A percentile compares a stretch with the other conserved stretches of the same genome.
These are phyloP conservation scores for Apostichopus californicus DNA, from an alignment of 35 echinoderm and acorn worm genomes.

Conservation along the genomic window DNA sequence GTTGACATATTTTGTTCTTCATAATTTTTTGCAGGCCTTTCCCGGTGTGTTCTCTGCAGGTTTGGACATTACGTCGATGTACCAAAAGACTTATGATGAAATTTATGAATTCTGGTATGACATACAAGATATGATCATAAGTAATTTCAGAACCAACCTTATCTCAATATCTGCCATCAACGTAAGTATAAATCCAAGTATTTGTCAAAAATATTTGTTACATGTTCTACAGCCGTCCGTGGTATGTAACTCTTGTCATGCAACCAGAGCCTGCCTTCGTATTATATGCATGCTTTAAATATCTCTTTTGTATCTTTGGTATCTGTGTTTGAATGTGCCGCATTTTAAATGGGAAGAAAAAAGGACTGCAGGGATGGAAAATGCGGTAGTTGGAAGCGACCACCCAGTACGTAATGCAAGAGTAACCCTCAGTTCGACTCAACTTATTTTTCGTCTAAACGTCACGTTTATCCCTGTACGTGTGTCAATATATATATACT, in stretches of 20 bases:
- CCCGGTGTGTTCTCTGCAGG: constrained; percentile 33
- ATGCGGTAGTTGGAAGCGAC: too few relatives aligned
- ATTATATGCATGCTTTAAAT: not conserved
- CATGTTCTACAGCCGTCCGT: not conserved
- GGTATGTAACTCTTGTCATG: too few relatives aligned
- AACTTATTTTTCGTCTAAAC: too few relatives aligned
- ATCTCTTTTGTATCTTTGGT: not conserved
- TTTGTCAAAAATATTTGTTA: not conserved
- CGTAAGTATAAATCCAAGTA: not conserved
- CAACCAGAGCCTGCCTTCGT: not conserved
- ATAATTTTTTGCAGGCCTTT: not conserved
- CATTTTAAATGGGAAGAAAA: not conserved
- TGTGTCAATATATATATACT: too few relatives aligned
- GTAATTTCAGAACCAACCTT: not conserved
- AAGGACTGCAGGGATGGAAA: not conserved
- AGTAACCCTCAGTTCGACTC: too few relatives aligned
- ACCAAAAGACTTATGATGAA: not conserved
- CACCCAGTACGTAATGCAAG: too few relatives aligned
- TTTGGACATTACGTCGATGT: constrained; percentile 1
- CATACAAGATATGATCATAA: constrained; percentile 4
- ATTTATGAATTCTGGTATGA: constrained; percentile 2
- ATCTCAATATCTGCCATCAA: constrained; percentile 18
- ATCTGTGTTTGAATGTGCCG: not conserved
- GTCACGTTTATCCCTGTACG: too few relatives aligned
- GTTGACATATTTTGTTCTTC: not conserved